These are phyloP conservation scores for Diplazon laetatorius DNA, from an alignment of 2,888 invertebrate genomes.

Conservation along the genomic window DNA sequence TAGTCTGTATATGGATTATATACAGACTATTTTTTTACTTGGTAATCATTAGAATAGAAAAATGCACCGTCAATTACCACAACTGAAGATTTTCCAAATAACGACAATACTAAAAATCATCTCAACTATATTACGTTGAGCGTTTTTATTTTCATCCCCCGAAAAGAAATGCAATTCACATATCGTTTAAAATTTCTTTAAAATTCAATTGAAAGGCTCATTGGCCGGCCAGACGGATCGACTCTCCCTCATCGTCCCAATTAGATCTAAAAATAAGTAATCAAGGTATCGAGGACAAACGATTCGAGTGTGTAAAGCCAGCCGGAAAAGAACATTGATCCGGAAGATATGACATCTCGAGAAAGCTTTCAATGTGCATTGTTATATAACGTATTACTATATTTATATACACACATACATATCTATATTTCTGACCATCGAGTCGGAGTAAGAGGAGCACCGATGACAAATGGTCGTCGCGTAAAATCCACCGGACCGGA, in stretches of 20 bases:
- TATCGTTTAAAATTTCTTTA: no score
- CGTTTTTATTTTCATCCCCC: no score
- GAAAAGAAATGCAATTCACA: not conserved
- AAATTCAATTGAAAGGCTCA: no score
- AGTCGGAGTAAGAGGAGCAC: conserved; percentile 39
- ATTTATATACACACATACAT: not conserved
- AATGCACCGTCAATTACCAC: no score
- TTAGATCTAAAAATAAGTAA: not conserved
- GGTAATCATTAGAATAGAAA: no score
- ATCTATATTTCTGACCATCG: conserved; percentile 2
- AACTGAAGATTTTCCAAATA: no score
- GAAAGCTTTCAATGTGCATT: not conserved
- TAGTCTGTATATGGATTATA: no score
- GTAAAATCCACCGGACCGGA: conserved; percentile 9
- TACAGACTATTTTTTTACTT: no score
- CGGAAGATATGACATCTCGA: not conserved
- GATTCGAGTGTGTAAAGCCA: not conserved
- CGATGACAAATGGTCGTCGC: conserved; percentile 60
- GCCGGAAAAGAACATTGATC: not conserved
- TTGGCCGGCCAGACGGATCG: no score
- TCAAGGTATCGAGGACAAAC: not conserved
- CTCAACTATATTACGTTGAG: no score
- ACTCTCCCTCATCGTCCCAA: no score
- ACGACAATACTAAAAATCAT: no score
- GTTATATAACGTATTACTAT: not conserved